phyloP scores from a whole-genome alignment of 2,888 invertebrate species.

The Lathronympha strigana region DNA sequence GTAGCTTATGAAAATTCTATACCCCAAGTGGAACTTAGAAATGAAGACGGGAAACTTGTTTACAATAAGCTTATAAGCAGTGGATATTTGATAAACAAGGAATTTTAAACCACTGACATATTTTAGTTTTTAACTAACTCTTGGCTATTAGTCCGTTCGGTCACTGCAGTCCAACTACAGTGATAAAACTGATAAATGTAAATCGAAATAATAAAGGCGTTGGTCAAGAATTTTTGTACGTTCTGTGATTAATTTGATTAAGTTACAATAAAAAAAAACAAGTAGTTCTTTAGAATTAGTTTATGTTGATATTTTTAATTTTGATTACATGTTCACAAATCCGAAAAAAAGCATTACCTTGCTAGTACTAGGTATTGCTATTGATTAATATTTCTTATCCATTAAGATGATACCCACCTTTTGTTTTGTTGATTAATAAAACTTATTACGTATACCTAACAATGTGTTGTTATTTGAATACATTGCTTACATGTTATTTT shows the following conservation, averaged over 20 bases:
- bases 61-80: conserved; percentile 64
- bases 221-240: background rate
- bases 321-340: conserved; percentile 1
- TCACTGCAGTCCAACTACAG: background rate
- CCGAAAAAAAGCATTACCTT: background rate
- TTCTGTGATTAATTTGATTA: background rate
- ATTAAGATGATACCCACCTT: background rate
- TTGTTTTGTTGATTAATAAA: conserved; percentile 1
- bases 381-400: background rate
- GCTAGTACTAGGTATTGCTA: background rate
- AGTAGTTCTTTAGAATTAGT: background rate
- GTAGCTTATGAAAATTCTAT: conserved; percentile 50
- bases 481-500: background rate
- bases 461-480: conserved; percentile 2
- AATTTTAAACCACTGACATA: conserved; percentile 17
- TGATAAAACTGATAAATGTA: background rate
- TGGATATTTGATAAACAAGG: conserved; percentile 48
- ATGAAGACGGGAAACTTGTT: conserved; percentile 57
- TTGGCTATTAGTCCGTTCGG: background rate
- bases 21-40: conserved; percentile 65
- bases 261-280: background rate
- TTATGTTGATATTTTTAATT: background rate
- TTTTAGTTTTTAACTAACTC: conserved; percentile 13
- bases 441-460: background rate
- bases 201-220: background rate